These are phyloP conservation scores for Melanotaenia nigrans DNA, from an alignment of 2,797 vertebrate genomes.

Conservation along the genomic window DNA sequence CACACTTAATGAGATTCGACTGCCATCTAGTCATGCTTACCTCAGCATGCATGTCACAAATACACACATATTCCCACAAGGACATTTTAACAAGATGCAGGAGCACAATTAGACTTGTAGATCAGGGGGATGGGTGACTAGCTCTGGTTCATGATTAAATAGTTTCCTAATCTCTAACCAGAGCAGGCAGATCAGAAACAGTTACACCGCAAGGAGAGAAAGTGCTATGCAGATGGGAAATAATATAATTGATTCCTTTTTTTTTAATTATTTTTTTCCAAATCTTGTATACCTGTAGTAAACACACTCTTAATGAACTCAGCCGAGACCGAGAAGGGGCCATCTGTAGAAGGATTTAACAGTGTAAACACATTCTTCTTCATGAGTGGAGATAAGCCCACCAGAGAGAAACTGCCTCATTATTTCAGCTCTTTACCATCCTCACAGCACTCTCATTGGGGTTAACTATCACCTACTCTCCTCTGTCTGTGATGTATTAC, in stretches of 20 bases:
- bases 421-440: slow-evolving; percentile 20
- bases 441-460: slow-evolving; percentile 27
- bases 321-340: slow-evolving; percentile 21
- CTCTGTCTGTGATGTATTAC: slow-evolving; percentile 3
- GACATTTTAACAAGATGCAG: slow-evolving; percentile 42
- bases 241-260: slow-evolving; percentile 4
- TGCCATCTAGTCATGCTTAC: slow-evolving; percentile 19
- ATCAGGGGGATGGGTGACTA: slow-evolving; percentile 41
- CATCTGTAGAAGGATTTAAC: slow-evolving; percentile 34
- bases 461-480: slow-evolving; percentile 36
- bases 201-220: not conserved
- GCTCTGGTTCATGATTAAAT: slow-evolving; percentile 36
- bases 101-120: slow-evolving; percentile 48
- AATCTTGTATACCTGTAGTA: slow-evolving; percentile 18
- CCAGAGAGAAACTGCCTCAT: slow-evolving; percentile 5
- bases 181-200: slow-evolving; percentile 15
- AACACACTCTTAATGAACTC: slow-evolving; percentile 39
- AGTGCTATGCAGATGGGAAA: slow-evolving; percentile 8
- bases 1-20: slow-evolving; percentile 32
- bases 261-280: slow-evolving; percentile 21
- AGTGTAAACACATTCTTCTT: slow-evolving; percentile 54
- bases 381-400: slow-evolving; percentile 40
- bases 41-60: slow-evolving; percentile 38
- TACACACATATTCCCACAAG: slow-evolving; percentile 8
- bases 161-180: slow-evolving; percentile 27